Conservation (phyloP, 2,888 invertebrate species). For the Pollenia amentaria region DNA sequence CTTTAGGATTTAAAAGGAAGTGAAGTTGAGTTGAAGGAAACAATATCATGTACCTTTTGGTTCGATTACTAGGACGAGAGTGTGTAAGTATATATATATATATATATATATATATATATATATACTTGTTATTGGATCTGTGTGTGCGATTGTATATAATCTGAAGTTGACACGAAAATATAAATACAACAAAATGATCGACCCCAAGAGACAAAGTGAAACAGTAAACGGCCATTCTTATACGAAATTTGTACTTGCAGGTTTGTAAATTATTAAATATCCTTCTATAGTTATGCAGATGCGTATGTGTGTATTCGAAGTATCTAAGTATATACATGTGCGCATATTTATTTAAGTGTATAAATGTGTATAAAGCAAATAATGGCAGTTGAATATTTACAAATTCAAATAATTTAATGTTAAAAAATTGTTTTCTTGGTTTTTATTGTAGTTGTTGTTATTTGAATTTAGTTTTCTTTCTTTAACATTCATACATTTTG, state of each 20-base stretch:
- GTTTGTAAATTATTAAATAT: background rate
- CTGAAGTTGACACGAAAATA: conserved; percentile 9
- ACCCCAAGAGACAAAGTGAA: conserved; percentile 31
- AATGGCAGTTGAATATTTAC: conserved; percentile 40
- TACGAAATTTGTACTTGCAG: background rate
- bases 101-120: background rate
- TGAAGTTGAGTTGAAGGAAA: background rate
- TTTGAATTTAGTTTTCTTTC: background rate
- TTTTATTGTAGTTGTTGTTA: conserved; percentile 7
- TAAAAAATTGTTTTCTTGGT: conserved; percentile 6
- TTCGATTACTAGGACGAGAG: background rate
- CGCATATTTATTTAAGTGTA: background rate
- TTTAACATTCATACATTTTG: conserved; percentile 39
- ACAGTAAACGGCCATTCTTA: conserved; percentile 32
- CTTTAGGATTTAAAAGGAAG: too few species aligned
- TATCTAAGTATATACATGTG: too few species aligned
- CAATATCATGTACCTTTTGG: conserved; percentile 20
- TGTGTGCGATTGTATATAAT: background rate
- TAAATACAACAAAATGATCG: conserved; percentile 7
- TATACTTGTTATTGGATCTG: background rate
- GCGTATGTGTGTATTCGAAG: too few species aligned
- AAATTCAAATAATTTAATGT: conserved; percentile 51
- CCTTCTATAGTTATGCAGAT: too few species aligned
- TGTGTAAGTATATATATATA: background rate
- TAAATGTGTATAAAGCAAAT: conserved; percentile 33